These are phyloP conservation scores for Drosophila azteca DNA, from an alignment of 1,140 invertebrate genomes.

Conservation along the genomic window DNA sequence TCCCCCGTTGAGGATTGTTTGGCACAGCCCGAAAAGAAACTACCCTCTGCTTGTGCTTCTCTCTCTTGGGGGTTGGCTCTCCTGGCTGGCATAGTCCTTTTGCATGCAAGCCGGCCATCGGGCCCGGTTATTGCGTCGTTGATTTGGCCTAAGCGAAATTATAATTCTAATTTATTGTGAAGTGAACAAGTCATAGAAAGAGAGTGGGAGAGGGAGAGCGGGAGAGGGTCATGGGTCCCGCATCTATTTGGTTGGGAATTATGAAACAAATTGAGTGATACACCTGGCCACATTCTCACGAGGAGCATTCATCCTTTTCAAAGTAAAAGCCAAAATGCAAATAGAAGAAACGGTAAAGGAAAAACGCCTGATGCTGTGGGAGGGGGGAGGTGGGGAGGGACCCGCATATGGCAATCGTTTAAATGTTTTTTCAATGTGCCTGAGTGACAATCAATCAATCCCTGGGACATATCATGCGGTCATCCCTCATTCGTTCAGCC, in stretches of 20 bases:
- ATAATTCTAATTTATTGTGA: slow-evolving; percentile 75
- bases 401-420: slow-evolving; percentile 20
- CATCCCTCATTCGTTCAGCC: slow-evolving; percentile 47
- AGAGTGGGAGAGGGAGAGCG: neutral
- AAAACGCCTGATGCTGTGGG: neutral
- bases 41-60: slow-evolving; percentile 48
- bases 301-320: no score
- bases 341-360: no score
- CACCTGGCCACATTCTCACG: no score
- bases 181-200: slow-evolving; percentile 56
- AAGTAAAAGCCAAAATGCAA: no score
- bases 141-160: slow-evolving; percentile 78
- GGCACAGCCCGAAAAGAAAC: slow-evolving; percentile 25
- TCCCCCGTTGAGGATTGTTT: slow-evolving; percentile 16
- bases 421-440: slow-evolving; percentile 37
- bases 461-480: slow-evolving; percentile 43
- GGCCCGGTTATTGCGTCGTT: slow-evolving; percentile 70
- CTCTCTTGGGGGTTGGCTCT: slow-evolving; percentile 61
- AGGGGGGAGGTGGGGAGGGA: neutral
- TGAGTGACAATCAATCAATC: slow-evolving; percentile 53
- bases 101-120: slow-evolving; percentile 67
- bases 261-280: no score
- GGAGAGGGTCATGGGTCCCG: no score
- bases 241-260: no score
- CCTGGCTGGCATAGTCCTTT: slow-evolving; percentile 62